phyloP scores from a whole-genome alignment of 2,888 invertebrate genomes.

The Drosophila rellima region DNA sequence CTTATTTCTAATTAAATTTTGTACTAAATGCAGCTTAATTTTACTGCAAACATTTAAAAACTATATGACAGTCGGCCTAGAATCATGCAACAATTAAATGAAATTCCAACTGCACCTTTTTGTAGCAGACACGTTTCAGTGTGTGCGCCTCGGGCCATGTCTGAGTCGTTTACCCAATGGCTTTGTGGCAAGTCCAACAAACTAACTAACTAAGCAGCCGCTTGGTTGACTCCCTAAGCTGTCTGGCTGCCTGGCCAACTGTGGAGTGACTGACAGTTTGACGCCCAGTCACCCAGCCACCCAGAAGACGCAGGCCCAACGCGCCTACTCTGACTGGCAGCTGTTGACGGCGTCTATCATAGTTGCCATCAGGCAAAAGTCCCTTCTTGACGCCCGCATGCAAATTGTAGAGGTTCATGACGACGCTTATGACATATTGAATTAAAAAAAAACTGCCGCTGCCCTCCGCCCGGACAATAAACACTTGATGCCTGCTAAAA shows the following conservation, averaged over 20 bases:
- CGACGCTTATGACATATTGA: conserved; percentile 60
- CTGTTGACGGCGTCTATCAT: conserved; percentile 63
- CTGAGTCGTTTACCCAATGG: conserved; percentile 47
- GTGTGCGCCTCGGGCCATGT: conserved; percentile 44
- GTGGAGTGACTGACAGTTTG: conserved; percentile 23
- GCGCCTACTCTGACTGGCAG: conserved; percentile 68
- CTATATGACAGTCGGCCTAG: neutral
- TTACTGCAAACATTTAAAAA: neutral
- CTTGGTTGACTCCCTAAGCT: conserved; percentile 32
- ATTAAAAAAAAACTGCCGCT: conserved; percentile 54
- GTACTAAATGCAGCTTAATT: neutral
- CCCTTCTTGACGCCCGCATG: conserved; percentile 1
- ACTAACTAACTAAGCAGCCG: conserved; percentile 55
- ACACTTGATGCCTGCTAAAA: conserved; percentile 34
- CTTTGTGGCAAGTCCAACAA: conserved; percentile 49
- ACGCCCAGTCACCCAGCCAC: conserved; percentile 17
- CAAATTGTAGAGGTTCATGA: conserved; percentile 18
- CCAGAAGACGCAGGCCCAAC: conserved; percentile 16
- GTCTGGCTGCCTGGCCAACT: conserved; percentile 33
- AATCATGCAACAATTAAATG: conserved; percentile 33
- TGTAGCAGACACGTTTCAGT: conserved; percentile 8
- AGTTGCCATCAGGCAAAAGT: conserved; percentile 29
- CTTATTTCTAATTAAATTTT: neutral
- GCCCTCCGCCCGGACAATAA: conserved; percentile 18
- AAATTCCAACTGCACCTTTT: conserved; percentile 23